phyloP scores from a whole-genome alignment of 64 coral and sea anemone genomes.

The Pocillopora damicornis region DNA sequence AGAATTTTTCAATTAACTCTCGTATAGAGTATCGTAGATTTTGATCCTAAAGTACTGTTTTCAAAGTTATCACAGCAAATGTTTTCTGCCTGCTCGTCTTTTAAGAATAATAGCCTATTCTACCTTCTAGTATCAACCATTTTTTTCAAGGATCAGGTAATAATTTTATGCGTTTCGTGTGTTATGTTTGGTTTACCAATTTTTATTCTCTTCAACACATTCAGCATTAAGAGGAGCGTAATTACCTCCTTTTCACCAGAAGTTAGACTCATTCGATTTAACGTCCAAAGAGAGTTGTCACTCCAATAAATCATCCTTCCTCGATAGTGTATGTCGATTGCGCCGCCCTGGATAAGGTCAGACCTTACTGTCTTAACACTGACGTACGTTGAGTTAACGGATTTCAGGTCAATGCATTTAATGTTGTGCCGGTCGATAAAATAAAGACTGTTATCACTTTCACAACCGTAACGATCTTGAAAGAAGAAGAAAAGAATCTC shows the following conservation, averaged over 20 bases:
- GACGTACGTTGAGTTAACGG: not conserved
- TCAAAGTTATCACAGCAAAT: no score
- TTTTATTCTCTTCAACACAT: no score
- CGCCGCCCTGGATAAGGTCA: not conserved
- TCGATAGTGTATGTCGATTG: conserved; percentile 39
- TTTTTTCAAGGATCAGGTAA: no score
- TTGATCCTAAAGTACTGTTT: no score
- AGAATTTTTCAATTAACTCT: no score
- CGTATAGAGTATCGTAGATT: no score
- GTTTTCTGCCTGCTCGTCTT: no score
- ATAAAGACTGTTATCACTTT: not conserved
- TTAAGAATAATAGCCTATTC: no score
- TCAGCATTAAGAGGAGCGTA: no score
- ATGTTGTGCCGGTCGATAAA: conserved; percentile 25
- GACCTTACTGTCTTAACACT: conserved; percentile 21
- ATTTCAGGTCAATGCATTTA: conserved; percentile 41
- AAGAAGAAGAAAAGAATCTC: not conserved
- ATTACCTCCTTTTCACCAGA: conserved; percentile 39
- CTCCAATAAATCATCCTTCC: conserved; percentile 41
- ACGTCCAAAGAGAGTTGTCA: conserved; percentile 24
- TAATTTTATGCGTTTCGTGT: no score
- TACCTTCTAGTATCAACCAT: no score
- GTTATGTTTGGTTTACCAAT: no score
- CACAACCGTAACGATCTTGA: conserved; percentile 1
- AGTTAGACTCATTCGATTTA: conserved; percentile 33